Evolutionary conservation across 2,888 invertebrate genomes (phyloP).

Genomic region (Strigamia transsilvanica): DNA sequence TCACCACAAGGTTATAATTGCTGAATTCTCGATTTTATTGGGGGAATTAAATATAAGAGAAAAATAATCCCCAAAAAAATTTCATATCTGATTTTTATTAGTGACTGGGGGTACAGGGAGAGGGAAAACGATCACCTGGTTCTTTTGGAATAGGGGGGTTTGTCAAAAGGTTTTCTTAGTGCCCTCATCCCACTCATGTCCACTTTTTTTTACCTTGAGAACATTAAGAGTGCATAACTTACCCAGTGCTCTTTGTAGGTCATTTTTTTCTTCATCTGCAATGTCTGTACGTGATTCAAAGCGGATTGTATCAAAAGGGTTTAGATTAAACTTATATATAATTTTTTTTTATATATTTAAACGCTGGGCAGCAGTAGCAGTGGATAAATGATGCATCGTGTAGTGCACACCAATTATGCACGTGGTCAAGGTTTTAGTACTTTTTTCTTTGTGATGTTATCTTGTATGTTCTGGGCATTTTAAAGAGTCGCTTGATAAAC

Average conservation of each 20-base stretch:
- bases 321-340: background rate
- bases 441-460: constrained; percentile 8
- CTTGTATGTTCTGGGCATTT: background rate
- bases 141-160: background rate
- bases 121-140: background rate
- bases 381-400: constrained; percentile 10
- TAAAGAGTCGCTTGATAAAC: background rate
- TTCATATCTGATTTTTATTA: constrained; percentile 18
- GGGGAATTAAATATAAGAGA: background rate
- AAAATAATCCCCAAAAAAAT: constrained; percentile 23
- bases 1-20: background rate
- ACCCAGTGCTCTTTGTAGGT: background rate
- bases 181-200: constrained; percentile 21
- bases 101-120: background rate
- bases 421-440: constrained; percentile 4
- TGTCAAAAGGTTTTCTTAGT: constrained; percentile 16
- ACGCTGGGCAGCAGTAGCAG: background rate
- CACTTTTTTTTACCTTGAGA: constrained; percentile 20
- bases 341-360: background rate
- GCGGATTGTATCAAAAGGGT: background rate
- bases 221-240: constrained; percentile 8
- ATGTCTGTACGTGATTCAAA: too few relatives aligned
- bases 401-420: constrained; percentile 24
- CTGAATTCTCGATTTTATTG: background rate
- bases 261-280: background rate